Evolutionary conservation across 1,140 invertebrate species (phyloP), one percentile per base, ranked within the genome.

Genomic region (Procambarus clarkii): DNA sequence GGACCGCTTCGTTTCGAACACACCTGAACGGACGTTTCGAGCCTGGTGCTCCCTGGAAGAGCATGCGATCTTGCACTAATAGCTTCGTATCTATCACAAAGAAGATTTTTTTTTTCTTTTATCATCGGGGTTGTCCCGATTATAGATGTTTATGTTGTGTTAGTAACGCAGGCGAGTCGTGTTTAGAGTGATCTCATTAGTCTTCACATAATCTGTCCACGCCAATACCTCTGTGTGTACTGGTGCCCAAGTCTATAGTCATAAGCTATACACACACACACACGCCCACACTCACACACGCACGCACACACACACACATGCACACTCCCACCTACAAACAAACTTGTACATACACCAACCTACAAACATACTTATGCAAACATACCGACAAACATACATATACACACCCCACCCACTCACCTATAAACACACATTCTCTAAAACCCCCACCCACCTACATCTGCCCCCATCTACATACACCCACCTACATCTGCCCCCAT

Each of bases 181-280:
- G 13, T 83, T 34, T 69, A 69, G 69, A 83, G 81, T 83, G 81
- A 83, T 83, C 81, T 83, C 81, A 83, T 64, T 83, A 83, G 81
- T 83, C 60, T 60, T 64, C 81, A 69, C 5, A 74, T 34, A 9
- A 34, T 74, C 69, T 74, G n/a, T 74, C n/a, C n/a, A 74, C 7
- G 34, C 60, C 58, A 69, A 54, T 21, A 69, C 46, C 54, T 60
- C 50, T 82, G 79, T 54, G 46, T 82, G 50, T 45, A 18, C 69
- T 60, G 81, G 34, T 44, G 58, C n/a, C 24, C 4, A 24, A 45
- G 81, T 83, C 81, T 83, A 21, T 83, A 83, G 81, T 69, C 15
- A 69, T 82, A 69, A 83, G 69, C 11, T 60, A 48, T 45, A 3
- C 8, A 44, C 50, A 58, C 50, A 60, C 34, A n/a, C n/a, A n/a